phyloP scores from a whole-genome alignment of 35 echinoderm and acorn worm species.

The Amphiura filiformis region DNA sequence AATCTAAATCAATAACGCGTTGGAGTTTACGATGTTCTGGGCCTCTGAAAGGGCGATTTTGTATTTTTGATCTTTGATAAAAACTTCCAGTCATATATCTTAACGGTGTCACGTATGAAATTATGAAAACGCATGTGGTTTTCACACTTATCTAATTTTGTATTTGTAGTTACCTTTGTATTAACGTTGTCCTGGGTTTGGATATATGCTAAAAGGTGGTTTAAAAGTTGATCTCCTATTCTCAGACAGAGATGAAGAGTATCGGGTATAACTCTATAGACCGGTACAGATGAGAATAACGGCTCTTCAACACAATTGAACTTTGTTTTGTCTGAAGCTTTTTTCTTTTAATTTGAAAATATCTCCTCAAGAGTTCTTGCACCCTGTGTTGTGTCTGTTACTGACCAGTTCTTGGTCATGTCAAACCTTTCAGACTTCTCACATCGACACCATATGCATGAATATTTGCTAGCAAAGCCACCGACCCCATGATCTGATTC shows the following conservation, averaged over 20 bases:
- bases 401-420: constrained; percentile 56
- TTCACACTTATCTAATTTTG: constrained; percentile 39
- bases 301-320: constrained; percentile 55
- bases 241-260: constrained; percentile 56
- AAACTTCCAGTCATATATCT: constrained; percentile 54
- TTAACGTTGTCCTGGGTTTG: constrained; percentile 43
- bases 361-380: constrained; percentile 66
- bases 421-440: constrained; percentile 38
- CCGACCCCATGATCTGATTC: constrained; percentile 64
- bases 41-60: constrained; percentile 52
- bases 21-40: constrained; percentile 51
- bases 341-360: constrained; percentile 13
- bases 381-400: constrained; percentile 25
- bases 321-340: constrained; percentile 46
- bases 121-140: constrained; percentile 39
- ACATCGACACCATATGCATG: constrained; percentile 66
- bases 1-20: constrained; percentile 46
- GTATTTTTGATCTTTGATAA: constrained; percentile 54
- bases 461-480: constrained; percentile 52
- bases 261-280: constrained; percentile 65
- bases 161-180: constrained; percentile 48
- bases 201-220: constrained; percentile 49
- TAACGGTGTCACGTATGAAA: constrained; percentile 36
- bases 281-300: constrained; percentile 50
- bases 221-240: constrained; percentile 55